Evolutionary conservation across 2,888 invertebrate species (phyloP).

Genomic region (Chorisops tibialis): DNA sequence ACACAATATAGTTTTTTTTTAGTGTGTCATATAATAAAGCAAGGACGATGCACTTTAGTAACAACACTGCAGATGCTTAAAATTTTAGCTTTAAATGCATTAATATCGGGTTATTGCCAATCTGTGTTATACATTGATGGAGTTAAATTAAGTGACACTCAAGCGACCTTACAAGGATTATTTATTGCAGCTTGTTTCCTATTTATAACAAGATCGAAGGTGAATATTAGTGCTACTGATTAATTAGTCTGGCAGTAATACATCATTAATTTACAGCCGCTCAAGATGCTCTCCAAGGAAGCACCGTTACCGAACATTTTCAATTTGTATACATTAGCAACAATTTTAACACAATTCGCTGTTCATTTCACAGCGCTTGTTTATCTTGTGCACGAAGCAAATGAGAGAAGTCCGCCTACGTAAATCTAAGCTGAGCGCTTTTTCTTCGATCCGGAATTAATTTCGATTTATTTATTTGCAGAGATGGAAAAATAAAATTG

Average conservation of each 20-base stretch:
- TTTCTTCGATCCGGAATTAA: neutral
- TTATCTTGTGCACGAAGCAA: conserved; percentile 82
- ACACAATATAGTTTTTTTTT: conserved; percentile 43
- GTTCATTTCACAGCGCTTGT: conserved; percentile 92
- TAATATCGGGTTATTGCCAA: conserved; percentile 97
- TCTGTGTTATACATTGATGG: conserved; percentile 97
- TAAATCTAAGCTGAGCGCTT: no score
- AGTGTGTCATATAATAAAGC: conserved; percentile 99
- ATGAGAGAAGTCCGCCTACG: conserved; percentile 67
- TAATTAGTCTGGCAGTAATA: neutral
- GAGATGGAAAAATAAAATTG: conserved; percentile 59
- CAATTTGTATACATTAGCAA: conserved; percentile 93
- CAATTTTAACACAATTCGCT: conserved; percentile 90
- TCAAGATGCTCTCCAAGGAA: conserved; percentile 87
- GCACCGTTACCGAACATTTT: conserved; percentile 98
- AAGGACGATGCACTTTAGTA: conserved; percentile 97
- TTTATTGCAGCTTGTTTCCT: conserved; percentile 95
- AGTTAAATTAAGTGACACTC: conserved; percentile 95
- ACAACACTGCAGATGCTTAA: conserved; percentile 99
- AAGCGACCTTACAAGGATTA: conserved; percentile 95
- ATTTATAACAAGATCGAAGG: conserved; percentile 97
- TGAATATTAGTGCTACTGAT: conserved; percentile 44
- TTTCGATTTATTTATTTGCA: conserved; percentile 39
- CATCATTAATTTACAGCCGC: conserved; percentile 60
- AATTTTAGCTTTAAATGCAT: conserved; percentile 95